These are phyloP conservation scores for Esox masquinongy DNA, from an alignment of 2,797 vertebrate genomes.

Conservation along the genomic window DNA sequence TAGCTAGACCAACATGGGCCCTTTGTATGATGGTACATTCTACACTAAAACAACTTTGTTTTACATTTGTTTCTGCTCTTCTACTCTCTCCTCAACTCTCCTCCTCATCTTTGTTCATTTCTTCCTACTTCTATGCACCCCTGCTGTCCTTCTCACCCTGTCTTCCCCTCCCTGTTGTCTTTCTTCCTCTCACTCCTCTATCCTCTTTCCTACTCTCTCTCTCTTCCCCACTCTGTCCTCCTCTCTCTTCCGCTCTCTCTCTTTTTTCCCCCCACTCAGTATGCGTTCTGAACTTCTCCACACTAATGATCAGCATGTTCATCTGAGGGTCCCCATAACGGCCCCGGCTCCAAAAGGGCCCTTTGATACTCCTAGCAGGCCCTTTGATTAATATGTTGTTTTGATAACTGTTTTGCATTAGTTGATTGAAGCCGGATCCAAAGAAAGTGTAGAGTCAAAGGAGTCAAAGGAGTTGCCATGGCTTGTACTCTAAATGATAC, in stretches of 20 bases:
- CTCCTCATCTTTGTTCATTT: too few relatives aligned
- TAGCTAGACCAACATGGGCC: too few relatives aligned
- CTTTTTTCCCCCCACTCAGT: background rate
- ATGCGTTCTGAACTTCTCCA: background rate
- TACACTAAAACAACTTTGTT: too few relatives aligned
- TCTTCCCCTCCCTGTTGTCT: too few relatives aligned
- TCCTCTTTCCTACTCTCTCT: background rate
- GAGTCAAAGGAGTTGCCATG: background rate
- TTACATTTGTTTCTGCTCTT: too few relatives aligned
- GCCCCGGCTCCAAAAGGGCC: background rate
- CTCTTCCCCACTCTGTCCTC: background rate
- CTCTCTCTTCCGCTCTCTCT: too few relatives aligned
- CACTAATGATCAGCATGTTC: conserved; percentile 9
- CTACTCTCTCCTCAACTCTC: too few relatives aligned
- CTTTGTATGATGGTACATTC: too few relatives aligned
- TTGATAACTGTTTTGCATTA: conserved; percentile 12
- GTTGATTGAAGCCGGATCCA: background rate
- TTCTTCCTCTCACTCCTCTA: too few relatives aligned
- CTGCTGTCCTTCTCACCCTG: background rate
- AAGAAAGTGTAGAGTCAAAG: background rate
- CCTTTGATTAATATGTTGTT: conserved; percentile 19
- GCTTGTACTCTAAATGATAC: background rate
- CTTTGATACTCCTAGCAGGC: conserved; percentile 14
- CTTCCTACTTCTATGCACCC: too few relatives aligned
- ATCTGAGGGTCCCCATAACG: background rate